These are phyloP conservation scores for Sitta europaea DNA, from an alignment of 2,113 vertebrate species.

Conservation along the genomic window DNA sequence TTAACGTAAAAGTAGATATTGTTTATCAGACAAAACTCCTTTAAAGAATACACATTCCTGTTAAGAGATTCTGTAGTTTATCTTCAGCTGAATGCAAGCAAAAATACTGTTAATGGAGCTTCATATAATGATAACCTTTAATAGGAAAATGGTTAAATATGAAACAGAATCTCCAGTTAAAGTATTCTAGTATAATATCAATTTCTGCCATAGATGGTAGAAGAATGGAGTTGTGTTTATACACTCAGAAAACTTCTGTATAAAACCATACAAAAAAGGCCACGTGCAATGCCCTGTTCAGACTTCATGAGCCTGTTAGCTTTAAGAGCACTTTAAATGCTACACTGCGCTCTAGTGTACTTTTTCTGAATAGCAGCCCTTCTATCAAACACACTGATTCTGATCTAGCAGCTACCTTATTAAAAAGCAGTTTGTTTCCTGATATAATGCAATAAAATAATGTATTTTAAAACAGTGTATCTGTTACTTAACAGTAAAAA, in stretches of 20 bases:
- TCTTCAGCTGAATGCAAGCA: background rate
- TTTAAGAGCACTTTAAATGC: background rate
- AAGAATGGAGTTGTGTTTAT: background rate
- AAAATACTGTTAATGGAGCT: background rate
- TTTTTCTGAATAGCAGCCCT: background rate
- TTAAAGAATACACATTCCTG: background rate
- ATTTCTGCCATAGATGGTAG: background rate
- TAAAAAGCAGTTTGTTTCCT: background rate
- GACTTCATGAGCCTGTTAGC: rapidly evolving
- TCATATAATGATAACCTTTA: background rate
- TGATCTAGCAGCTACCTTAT: background rate
- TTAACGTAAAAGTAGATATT: background rate
- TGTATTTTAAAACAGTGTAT: background rate
- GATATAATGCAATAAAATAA: background rate
- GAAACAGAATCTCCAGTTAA: background rate
- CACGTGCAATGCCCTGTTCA: background rate
- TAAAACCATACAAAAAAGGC: background rate
- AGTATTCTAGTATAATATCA: background rate
- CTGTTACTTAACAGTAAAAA: background rate
- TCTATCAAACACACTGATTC: background rate
- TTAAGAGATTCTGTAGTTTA: background rate
- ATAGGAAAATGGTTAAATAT: background rate
- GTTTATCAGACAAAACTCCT: background rate
- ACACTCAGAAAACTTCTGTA: background rate
- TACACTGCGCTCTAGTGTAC: slow-evolving; percentile 66